Evolutionary conservation across 2,797 vertebrate species (phyloP).

Genomic region (Neosilurus hyrtlii): DNA sequence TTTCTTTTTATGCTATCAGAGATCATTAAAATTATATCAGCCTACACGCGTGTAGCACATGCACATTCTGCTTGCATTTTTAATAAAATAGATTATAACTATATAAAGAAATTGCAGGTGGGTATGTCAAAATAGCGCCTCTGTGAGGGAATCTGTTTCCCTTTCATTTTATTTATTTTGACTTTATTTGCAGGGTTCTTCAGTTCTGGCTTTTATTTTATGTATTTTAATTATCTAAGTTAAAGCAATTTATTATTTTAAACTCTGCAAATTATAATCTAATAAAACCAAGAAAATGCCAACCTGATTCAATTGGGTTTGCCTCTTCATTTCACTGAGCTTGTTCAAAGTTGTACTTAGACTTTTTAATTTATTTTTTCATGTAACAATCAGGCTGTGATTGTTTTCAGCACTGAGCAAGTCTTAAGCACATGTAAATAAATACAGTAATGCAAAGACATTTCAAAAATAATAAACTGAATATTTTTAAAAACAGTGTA

Average conservation of each 20-base stretch:
- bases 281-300: conserved; percentile 80
- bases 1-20: conserved; percentile 63
- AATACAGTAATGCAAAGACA: neutral
- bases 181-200: conserved; percentile 78
- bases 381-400: neutral
- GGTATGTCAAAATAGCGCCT: conserved; percentile 71
- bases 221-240: conserved; percentile 83
- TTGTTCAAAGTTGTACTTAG: neutral
- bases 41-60: conserved; percentile 70
- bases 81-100: conserved; percentile 56
- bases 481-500: neutral
- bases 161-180: conserved; percentile 72
- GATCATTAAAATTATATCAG: conserved; percentile 62
- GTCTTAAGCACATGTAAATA: neutral
- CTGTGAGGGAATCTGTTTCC: conserved; percentile 70
- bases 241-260: conserved; percentile 85
- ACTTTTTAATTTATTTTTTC: neutral
- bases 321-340: neutral
- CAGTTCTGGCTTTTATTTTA: conserved; percentile 81
- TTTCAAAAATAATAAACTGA: neutral
- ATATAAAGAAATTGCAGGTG: conserved; percentile 69
- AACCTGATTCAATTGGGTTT: conserved; percentile 16
- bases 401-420: neutral
- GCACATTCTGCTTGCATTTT: conserved; percentile 72
- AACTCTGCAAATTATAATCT: conserved; percentile 82